These are phyloP conservation scores for Propithecus perrieri DNA, from an alignment of 2,797 vertebrate species.

Conservation along the genomic window DNA sequence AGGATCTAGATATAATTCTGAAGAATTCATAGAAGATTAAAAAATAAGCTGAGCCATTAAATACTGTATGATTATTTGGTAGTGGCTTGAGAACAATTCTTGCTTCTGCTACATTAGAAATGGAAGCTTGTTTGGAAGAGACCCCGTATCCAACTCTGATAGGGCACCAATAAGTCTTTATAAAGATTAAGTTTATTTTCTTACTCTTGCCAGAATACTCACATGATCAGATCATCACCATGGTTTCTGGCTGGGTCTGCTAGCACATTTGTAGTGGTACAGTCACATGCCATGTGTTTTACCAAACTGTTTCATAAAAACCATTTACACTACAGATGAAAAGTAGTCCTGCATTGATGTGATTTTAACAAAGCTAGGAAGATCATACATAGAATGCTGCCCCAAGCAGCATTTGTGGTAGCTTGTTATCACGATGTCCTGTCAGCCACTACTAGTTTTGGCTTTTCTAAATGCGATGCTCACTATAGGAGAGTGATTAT, in stretches of 20 bases:
- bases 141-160: slow-evolving; percentile 54
- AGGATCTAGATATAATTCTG: slow-evolving; percentile 13
- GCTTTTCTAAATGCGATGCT: slow-evolving; percentile 43
- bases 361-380: slow-evolving; percentile 23
- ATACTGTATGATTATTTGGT: slow-evolving; percentile 30
- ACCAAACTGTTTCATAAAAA: slow-evolving; percentile 66
- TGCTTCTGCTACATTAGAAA: slow-evolving; percentile 55
- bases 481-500: not conserved
- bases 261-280: slow-evolving; percentile 63
- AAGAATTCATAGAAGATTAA: not conserved
- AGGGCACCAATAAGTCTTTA: slow-evolving; percentile 51
- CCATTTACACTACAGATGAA: slow-evolving; percentile 60
- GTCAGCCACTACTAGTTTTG: not conserved
- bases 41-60: slow-evolving; percentile 63
- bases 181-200: slow-evolving; percentile 60
- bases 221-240: slow-evolving; percentile 44
- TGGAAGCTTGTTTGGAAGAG: slow-evolving; percentile 66
- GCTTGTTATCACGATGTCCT: not conserved
- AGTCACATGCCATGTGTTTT: slow-evolving; percentile 73
- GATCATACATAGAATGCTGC: not conserved
- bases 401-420: not conserved
- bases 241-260: slow-evolving; percentile 71
- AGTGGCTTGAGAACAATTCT: slow-evolving; percentile 40
- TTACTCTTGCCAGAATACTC: slow-evolving; percentile 64
- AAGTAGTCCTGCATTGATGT: slow-evolving; percentile 51